phyloP scores from a whole-genome alignment of 2,888 invertebrate species.

The Thecophora atra region DNA sequence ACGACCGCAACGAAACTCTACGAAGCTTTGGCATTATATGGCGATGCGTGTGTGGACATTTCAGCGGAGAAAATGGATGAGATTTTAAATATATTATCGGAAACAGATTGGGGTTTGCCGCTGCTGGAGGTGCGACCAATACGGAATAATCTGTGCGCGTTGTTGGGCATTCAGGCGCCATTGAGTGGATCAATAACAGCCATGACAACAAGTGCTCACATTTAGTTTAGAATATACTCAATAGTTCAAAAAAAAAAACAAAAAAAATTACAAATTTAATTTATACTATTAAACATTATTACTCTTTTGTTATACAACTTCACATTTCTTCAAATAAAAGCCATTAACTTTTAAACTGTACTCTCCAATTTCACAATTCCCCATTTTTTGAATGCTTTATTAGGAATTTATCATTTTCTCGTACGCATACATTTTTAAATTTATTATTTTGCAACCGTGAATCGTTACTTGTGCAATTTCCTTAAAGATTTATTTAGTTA shows the following conservation, averaged over 20 bases:
- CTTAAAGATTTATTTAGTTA: no score
- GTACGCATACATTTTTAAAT: no score
- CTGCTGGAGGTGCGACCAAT: conserved; percentile 78
- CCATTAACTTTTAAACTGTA: no score
- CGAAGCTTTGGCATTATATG: conserved; percentile 83
- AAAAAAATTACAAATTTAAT: no score
- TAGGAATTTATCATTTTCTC: no score
- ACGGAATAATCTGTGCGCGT: conserved; percentile 82
- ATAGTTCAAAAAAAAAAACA: conserved; percentile 15
- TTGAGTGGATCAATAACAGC: conserved; percentile 62
- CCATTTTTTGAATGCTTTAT: no score
- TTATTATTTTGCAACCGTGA: no score
- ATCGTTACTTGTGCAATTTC: no score
- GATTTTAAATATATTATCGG: conserved; percentile 77
- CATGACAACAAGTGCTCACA: conserved; percentile 21
- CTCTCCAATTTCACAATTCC: no score
- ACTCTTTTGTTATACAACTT: not conserved
- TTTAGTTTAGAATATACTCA: conserved; percentile 20
- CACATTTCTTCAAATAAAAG: conserved; percentile 4
- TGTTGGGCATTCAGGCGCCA: conserved; percentile 80
- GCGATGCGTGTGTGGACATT: conserved; percentile 75
- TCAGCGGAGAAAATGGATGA: conserved; percentile 76
- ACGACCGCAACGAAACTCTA: conserved; percentile 82
- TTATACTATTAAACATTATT: no score
- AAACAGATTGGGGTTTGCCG: conserved; percentile 85